phyloP scores from a whole-genome alignment of 2,113 vertebrate genomes.

The Saguinus imperator region DNA sequence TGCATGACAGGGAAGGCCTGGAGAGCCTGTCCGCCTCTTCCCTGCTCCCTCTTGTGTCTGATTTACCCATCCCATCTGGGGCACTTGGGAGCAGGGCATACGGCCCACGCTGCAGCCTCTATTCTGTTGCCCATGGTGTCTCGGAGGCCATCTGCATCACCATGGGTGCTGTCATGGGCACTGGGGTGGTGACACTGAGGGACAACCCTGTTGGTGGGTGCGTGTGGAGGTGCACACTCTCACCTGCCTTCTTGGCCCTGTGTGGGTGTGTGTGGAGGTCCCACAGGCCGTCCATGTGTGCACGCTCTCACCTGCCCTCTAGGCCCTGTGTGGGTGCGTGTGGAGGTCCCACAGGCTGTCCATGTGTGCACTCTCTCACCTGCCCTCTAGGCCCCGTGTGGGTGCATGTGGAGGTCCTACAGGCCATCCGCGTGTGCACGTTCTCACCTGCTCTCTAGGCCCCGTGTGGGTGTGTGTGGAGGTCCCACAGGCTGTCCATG shows the following conservation, averaged over 20 bases:
- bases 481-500: too few relatives aligned
- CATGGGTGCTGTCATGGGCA: fast-evolving
- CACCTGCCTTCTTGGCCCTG: too few relatives aligned
- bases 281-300: fast-evolving
- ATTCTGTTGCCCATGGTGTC: not conserved
- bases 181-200: fast-evolving
- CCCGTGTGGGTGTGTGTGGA: too few relatives aligned
- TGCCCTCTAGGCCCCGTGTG: too few relatives aligned
- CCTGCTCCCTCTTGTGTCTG: not conserved
- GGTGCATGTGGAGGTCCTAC: too few relatives aligned
- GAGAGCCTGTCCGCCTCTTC: not conserved
- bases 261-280: not conserved
- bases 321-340: too few relatives aligned
- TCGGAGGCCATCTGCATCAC: not conserved
- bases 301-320: fast-evolving
- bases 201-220: fast-evolving
- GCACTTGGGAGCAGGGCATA: fast-evolving
- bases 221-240: fast-evolving
- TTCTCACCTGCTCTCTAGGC: fast-evolving
- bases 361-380: fast-evolving
- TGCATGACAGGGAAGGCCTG: not conserved
- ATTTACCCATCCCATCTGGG: not conserved
- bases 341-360: not conserved
- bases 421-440: fast-evolving
- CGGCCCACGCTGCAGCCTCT: not conserved